Evolutionary conservation across 2,888 invertebrate genomes (phyloP).

Genomic region (Drosophila sordidula): DNA sequence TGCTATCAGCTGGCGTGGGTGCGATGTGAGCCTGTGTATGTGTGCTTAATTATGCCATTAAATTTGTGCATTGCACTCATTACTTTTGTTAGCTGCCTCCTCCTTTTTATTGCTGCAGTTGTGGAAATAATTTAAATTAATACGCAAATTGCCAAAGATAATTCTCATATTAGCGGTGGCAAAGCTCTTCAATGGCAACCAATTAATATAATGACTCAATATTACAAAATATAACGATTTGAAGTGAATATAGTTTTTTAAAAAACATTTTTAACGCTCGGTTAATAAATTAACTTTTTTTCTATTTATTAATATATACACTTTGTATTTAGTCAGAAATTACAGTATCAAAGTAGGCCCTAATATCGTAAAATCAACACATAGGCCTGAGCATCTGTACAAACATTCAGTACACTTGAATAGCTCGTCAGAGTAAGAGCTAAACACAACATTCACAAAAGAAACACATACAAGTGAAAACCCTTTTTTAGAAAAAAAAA

Average conservation of each 20-base stretch:
- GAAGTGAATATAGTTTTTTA: neutral
- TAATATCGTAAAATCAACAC: too few species aligned
- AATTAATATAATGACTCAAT: neutral
- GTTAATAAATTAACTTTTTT: too few species aligned
- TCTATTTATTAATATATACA: too few species aligned
- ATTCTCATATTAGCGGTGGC: neutral
- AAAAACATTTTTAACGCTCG: too few species aligned
- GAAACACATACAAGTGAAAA: neutral
- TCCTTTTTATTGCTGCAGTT: slow-evolving; percentile 25
- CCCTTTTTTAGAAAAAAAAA: neutral
- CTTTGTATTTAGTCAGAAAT: too few species aligned
- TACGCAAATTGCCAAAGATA: slow-evolving; percentile 5
- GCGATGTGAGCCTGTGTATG: slow-evolving; percentile 20
- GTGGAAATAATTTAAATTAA: slow-evolving; percentile 26
- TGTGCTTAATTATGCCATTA: slow-evolving; percentile 53
- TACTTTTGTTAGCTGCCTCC: slow-evolving; percentile 25
- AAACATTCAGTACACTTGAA: neutral
- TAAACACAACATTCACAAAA: neutral
- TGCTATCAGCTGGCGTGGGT: slow-evolving; percentile 7
- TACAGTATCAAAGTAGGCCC: neutral
- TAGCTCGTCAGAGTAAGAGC: neutral
- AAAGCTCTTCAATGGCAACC: slow-evolving; percentile 5
- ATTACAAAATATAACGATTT: neutral
- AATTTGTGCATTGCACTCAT: slow-evolving; percentile 39
- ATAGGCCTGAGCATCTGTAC: neutral